Conservation (phyloP, 2,113 vertebrate genomes). For the Corvus cornix region DNA sequence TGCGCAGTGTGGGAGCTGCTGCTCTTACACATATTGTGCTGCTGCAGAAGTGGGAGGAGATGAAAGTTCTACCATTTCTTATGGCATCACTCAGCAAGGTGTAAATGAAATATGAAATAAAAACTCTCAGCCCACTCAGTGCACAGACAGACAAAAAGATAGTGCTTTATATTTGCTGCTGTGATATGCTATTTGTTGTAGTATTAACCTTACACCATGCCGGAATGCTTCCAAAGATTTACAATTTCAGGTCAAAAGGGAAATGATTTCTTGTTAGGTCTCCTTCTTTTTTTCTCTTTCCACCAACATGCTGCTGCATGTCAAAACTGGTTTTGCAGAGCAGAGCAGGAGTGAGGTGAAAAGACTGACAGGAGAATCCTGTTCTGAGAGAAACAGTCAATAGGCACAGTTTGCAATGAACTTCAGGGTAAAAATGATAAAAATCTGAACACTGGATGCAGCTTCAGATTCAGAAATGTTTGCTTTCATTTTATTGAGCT, state of each 20-base stretch:
- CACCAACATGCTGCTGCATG: neutral
- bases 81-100: conserved; percentile 72
- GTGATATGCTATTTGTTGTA: conserved; percentile 64
- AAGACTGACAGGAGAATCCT: conserved; percentile 2
- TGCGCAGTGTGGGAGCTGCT: conserved; percentile 45
- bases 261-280: conserved; percentile 26
- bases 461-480: neutral
- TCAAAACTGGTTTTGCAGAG: conserved; percentile 23
- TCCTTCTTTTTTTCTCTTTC: conserved; percentile 12
- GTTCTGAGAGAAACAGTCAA: neutral
- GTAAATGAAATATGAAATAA: conserved; percentile 79
- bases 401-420: neutral
- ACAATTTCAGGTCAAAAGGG: conserved; percentile 43
- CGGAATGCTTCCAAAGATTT: conserved; percentile 41
- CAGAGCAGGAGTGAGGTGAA: conserved; percentile 15
- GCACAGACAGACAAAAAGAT: conserved; percentile 50
- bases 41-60: conserved; percentile 62
- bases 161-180: conserved; percentile 52
- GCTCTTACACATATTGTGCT: conserved; percentile 43
- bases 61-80: conserved; percentile 61
- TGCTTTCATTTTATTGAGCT: conserved; percentile 4
- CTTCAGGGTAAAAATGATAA: neutral
- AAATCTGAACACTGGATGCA: neutral
- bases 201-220: conserved; percentile 46
- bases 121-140: conserved; percentile 67